A percentile compares a stretch with the other conserved stretches of the same genome.
phyloP scores from a whole-genome alignment of 2,797 vertebrate genomes.

The Halcyon badia region DNA sequence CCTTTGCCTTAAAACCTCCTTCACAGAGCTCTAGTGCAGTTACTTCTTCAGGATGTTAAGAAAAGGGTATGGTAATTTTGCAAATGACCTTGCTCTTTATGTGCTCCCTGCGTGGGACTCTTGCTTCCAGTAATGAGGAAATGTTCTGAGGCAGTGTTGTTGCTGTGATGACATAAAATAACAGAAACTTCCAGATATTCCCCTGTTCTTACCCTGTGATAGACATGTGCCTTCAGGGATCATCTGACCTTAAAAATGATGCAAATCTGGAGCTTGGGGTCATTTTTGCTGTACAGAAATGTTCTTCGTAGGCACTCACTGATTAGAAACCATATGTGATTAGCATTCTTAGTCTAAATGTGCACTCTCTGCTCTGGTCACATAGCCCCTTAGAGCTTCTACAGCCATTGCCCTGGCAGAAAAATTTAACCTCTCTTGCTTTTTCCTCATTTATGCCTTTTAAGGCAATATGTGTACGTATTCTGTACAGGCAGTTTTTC shows the following conservation, averaged over 20 bases:
- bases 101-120: background rate
- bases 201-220: background rate
- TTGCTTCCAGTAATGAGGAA: slow-evolving; percentile 1
- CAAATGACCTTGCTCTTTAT: slow-evolving; percentile 15
- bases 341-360: background rate
- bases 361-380: background rate
- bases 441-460: background rate
- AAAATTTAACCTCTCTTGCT: background rate
- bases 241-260: slow-evolving; percentile 15
- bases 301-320: background rate
- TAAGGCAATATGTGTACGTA: background rate
- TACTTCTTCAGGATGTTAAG: background rate
- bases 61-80: background rate
- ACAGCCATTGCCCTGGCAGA: background rate
- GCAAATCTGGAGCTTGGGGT: background rate
- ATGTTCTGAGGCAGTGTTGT: slow-evolving; percentile 11
- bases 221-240: background rate
- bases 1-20: background rate
- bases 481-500: background rate
- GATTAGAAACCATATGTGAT: background rate
- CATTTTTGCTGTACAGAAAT: background rate
- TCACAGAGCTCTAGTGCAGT: background rate
- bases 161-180: background rate
- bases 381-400: background rate
- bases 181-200: background rate